Evolutionary conservation across 2,113 vertebrate genomes (phyloP), one percentile per base, ranked within the genome.

Genomic region (Heterochromis multidens): DNA sequence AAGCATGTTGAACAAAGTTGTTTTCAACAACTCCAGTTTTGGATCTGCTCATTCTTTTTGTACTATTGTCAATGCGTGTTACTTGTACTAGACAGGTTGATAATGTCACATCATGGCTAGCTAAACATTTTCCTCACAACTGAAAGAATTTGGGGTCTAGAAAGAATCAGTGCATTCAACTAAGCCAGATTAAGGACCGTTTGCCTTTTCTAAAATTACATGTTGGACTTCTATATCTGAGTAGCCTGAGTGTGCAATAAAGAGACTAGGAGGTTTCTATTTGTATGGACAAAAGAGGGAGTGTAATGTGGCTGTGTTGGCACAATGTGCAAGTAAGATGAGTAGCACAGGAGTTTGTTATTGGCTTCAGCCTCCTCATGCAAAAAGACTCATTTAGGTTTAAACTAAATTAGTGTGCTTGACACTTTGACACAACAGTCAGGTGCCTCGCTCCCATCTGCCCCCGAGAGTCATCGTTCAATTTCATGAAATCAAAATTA

Each of bases 391-490:
- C 82, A 61, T 86, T 90, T 87, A 76, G 57, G 78, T 67, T 81
- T 19, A 89, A 88, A 93, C 89, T 88, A 82, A 93, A 93, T 94
- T 83, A 92, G 79, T 57, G 67, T 19, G 21, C 83, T 82, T 93
- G 93, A 92, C 93, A 89, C 65, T 84, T 87, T 92, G 90, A 93
- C 90, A 92, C 17, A 1, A 19, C 57, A 46, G 89, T 59, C 84
- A 74, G 63, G 60, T 92, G 82, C 79, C 89, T 57, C 40, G 46
- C 60, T 82, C 49, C 78, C 58, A 23, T 78, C 70, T 67, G 76
- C 81, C 77, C 86, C 83, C 21, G 7, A 83, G 80, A 90, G 85
- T 77, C 85, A 87, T 86, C 87, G 85, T 90, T 92, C 89, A 92
- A 89, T 91, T 83, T 87, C 60, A 59, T 46, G 16, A 92, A 89